Conservation (phyloP, 2,888 invertebrate species). For the Harpagoxenus sublaevis region DNA sequence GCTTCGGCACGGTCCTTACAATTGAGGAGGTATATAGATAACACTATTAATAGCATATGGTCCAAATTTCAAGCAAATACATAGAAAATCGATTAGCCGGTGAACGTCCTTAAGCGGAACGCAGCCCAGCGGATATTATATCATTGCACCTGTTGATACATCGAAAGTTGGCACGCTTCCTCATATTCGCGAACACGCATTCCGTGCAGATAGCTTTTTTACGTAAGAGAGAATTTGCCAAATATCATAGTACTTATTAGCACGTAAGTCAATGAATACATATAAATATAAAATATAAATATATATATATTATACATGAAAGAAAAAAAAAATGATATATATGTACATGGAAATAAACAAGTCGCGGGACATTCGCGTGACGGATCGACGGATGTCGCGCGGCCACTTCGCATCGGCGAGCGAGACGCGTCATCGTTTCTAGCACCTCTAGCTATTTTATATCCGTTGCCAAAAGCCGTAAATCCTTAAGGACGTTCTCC, state of each 20-base stretch:
- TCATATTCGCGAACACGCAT: conserved; percentile 76
- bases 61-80: no score
- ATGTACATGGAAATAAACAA: conserved; percentile 45
- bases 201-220: conserved; percentile 85
- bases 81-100: no score
- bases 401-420: conserved; percentile 49
- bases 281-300: conserved; percentile 50
- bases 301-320: conserved; percentile 48
- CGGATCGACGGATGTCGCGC: conserved; percentile 50
- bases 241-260: conserved; percentile 86
- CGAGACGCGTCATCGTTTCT: conserved; percentile 58
- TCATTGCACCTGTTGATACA: conserved; percentile 16
- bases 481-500: conserved; percentile 39
- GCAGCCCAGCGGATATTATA: background rate
- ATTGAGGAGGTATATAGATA: no score
- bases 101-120: no score
- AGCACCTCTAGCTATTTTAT: conserved; percentile 79
- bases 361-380: conserved; percentile 26
- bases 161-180: conserved; percentile 7
- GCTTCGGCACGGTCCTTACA: no score
- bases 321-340: conserved; percentile 29
- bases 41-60: no score
- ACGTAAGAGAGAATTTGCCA: conserved; percentile 84
- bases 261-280: conserved; percentile 73
- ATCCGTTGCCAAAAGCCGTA: conserved; percentile 80